phyloP scores from a whole-genome alignment of 2,113 vertebrate genomes.

The Numenius arquata region DNA sequence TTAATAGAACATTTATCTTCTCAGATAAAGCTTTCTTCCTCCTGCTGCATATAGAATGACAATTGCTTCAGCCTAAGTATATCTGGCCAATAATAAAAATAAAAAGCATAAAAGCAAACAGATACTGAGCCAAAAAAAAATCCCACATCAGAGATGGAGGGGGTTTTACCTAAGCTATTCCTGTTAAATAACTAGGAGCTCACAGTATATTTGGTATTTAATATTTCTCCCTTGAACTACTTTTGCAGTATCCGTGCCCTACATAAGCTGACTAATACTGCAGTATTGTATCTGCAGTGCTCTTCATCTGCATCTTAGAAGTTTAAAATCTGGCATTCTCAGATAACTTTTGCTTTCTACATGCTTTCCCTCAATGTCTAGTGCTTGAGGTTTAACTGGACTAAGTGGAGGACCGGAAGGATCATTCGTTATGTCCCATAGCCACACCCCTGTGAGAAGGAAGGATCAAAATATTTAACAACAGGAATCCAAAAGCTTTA shows the following conservation, averaged over 20 bases:
- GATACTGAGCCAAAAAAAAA: neutral
- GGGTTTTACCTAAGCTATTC: neutral
- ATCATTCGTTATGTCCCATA: neutral
- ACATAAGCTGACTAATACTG: slow-evolving; percentile 62
- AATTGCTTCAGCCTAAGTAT: neutral
- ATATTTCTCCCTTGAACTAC: slow-evolving; percentile 34
- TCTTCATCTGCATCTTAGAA: slow-evolving; percentile 27
- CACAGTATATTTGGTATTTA: neutral
- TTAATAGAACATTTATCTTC: neutral
- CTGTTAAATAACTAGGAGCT: neutral
- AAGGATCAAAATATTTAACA: neutral
- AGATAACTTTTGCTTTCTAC: too few species aligned
- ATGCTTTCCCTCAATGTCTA: too few species aligned
- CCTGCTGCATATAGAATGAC: neutral
- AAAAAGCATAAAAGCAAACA: neutral
- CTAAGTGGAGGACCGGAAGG: neutral
- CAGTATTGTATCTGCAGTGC: slow-evolving; percentile 51
- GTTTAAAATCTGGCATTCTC: neutral
- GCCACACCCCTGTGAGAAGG: neutral
- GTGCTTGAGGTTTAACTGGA: neutral
- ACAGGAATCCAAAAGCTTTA: neutral
- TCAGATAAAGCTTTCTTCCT: neutral
- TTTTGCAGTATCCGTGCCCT: slow-evolving; percentile 36
- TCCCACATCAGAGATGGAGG: neutral
- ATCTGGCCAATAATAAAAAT: neutral